Conservation (phyloP, 2,113 vertebrate genomes). For the Clarias batrachus region DNA sequence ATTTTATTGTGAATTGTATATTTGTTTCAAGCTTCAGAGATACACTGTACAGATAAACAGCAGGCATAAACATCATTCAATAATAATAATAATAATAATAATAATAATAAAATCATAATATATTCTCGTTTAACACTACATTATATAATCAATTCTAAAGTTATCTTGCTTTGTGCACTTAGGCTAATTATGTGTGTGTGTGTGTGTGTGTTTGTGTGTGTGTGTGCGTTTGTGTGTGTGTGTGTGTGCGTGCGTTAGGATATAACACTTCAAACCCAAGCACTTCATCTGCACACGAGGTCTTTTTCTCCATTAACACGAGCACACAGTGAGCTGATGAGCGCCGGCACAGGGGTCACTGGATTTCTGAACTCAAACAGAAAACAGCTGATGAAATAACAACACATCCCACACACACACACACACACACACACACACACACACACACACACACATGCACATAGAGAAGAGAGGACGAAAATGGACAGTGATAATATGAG, state of each 20-base stretch:
- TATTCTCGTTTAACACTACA: not conserved
- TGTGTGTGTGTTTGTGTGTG: not conserved
- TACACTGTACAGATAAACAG: not conserved
- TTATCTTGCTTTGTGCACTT: not conserved
- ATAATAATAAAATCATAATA: not conserved
- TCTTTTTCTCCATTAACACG: not conserved
- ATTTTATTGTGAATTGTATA: too few relatives aligned
- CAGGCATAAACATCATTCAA: not conserved
- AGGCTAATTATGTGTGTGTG: not conserved
- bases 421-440: not conserved
- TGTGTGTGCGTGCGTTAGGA: not conserved
- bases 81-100: not conserved
- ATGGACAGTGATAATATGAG: not conserved
- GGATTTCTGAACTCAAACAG: not conserved
- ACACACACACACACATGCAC: not conserved
- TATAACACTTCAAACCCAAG: not conserved
- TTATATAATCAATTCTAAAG: not conserved
- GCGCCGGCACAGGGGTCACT: not conserved
- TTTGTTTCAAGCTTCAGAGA: too few relatives aligned
- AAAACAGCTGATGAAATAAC: slow-evolving; percentile 1
- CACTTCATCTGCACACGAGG: not conserved
- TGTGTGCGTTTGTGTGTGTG: not conserved
- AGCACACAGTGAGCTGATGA: slow-evolving; percentile 29
- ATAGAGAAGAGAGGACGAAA: not conserved
- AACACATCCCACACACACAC: not conserved